Evolutionary conservation across 2,797 vertebrate genomes (phyloP).

Genomic region (Dipus sagitta): DNA sequence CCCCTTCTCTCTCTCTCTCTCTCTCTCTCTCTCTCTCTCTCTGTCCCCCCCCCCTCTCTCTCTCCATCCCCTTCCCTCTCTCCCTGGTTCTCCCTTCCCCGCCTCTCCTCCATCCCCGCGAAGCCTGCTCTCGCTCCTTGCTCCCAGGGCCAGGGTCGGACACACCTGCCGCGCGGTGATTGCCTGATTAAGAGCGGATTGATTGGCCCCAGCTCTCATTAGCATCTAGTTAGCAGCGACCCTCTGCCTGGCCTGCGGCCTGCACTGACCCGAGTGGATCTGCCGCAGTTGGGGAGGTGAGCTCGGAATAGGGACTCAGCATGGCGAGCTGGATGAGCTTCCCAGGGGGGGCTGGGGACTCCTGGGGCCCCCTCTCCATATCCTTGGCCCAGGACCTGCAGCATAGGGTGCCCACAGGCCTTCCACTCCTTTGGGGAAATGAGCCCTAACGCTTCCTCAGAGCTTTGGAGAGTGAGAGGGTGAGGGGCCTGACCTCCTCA

Average conservation of each 20-base stretch:
- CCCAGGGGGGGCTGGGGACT: not conserved
- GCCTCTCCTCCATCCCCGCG: not conserved
- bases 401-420: too few relatives aligned
- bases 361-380: too few relatives aligned
- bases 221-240: slow-evolving; percentile 92
- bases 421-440: not conserved
- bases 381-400: not conserved
- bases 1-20: rapidly evolving
- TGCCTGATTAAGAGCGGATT: slow-evolving; percentile 93
- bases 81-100: not conserved
- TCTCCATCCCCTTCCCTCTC: rapidly evolving
- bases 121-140: not conserved
- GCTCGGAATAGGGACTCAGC: slow-evolving; percentile 86
- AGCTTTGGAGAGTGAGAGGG: not conserved
- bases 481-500: not conserved
- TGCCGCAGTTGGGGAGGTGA: slow-evolving; percentile 69
- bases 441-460: not conserved
- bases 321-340: slow-evolving; percentile 70
- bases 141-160: not conserved
- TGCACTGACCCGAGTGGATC: slow-evolving; percentile 89
- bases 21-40: too few relatives aligned
- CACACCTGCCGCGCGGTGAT: slow-evolving; percentile 87
- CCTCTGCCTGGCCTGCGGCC: slow-evolving; percentile 81
- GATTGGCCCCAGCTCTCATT: slow-evolving; percentile 92
- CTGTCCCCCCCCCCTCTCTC: rapidly evolving